Evolutionary conservation across 1,140 invertebrate genomes (phyloP).

Genomic region (Neodiprion lecontei): DNA sequence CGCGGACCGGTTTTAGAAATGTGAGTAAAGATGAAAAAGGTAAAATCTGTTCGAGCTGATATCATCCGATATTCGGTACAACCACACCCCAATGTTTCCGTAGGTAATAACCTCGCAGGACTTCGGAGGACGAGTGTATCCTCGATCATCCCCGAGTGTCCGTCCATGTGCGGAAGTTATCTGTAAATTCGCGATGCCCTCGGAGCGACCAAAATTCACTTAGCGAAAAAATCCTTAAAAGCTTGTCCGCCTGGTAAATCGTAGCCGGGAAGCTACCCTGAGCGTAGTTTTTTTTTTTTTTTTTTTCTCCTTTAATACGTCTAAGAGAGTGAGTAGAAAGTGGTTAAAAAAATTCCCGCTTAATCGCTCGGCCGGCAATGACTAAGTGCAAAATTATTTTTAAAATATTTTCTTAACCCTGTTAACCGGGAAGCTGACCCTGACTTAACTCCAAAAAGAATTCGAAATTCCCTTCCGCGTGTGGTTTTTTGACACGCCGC

Average conservation of each 20-base stretch:
- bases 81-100: too few species aligned
- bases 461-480: slow-evolving; percentile 46
- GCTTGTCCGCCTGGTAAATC: neutral
- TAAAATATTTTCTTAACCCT: slow-evolving; percentile 60
- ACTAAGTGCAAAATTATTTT: slow-evolving; percentile 60
- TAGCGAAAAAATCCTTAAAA: slow-evolving; percentile 12
- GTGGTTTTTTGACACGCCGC: slow-evolving; percentile 48
- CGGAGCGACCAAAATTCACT: slow-evolving; percentile 11
- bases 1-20: too few species aligned
- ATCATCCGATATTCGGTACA: too few species aligned
- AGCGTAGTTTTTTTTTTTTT: neutral
- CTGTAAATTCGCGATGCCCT: slow-evolving; percentile 14
- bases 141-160: neutral
- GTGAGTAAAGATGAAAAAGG: too few species aligned
- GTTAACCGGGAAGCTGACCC: slow-evolving; percentile 58
- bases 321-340: slow-evolving; percentile 30
- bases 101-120: too few species aligned
- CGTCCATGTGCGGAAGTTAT: slow-evolving; percentile 1
- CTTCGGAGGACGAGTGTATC: too few species aligned
- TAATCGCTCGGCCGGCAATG: slow-evolving; percentile 28
- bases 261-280: neutral
- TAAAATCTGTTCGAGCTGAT: too few species aligned
- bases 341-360: neutral
- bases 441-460: slow-evolving; percentile 45
- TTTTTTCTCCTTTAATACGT: slow-evolving; percentile 31